Percentiles rank a stretch among this genome's conserved stretches.
phyloP scores from a whole-genome alignment of 2,888 invertebrate species.

The Pollenia amentaria region DNA sequence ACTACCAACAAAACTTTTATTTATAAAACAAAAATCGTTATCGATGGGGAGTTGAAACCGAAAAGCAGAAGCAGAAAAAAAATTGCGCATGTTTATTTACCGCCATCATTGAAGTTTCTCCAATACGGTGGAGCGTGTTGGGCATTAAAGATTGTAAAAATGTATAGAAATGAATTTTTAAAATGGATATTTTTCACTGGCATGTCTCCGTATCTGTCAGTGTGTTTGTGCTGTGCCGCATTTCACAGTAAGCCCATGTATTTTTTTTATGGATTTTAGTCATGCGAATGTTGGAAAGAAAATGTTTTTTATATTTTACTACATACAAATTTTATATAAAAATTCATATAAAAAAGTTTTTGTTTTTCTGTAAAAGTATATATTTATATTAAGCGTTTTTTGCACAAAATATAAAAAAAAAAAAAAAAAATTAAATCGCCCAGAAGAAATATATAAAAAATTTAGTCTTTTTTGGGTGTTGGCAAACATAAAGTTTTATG shows the following conservation, averaged over 20 bases:
- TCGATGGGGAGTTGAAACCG: constrained; percentile 63
- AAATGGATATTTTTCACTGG: constrained; percentile 52
- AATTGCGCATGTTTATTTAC: constrained; percentile 69
- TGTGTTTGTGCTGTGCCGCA: not conserved
- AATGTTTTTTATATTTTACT: constrained; percentile 35
- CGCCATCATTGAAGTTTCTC: constrained; percentile 63
- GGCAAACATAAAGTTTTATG: constrained; percentile 71
- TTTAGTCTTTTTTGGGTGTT: constrained; percentile 57
- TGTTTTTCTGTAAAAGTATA: not conserved
- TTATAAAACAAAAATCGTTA: constrained; percentile 36
- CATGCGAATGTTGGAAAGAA: constrained; percentile 65
- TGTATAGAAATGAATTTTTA: constrained; percentile 54
- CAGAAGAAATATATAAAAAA: constrained; percentile 12
- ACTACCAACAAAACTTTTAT: constrained; percentile 14
- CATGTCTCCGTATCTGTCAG: not conserved
- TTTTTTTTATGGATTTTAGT: constrained; percentile 70
- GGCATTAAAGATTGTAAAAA: constrained; percentile 28
- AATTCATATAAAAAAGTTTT: constrained; percentile 4
- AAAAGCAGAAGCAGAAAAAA: constrained; percentile 20
- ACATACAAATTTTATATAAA: constrained; percentile 34
- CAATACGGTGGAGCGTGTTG: constrained; percentile 35
- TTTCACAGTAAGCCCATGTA: constrained; percentile 20
- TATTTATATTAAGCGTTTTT: constrained; percentile 26
- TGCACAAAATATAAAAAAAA: not conserved
- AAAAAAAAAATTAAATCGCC: not conserved